A percentile compares a stretch with the other conserved stretches of the same genome.
Evolutionary conservation across 2,797 vertebrate genomes (phyloP).

Genomic region (Scolopax bukidnonensis): DNA sequence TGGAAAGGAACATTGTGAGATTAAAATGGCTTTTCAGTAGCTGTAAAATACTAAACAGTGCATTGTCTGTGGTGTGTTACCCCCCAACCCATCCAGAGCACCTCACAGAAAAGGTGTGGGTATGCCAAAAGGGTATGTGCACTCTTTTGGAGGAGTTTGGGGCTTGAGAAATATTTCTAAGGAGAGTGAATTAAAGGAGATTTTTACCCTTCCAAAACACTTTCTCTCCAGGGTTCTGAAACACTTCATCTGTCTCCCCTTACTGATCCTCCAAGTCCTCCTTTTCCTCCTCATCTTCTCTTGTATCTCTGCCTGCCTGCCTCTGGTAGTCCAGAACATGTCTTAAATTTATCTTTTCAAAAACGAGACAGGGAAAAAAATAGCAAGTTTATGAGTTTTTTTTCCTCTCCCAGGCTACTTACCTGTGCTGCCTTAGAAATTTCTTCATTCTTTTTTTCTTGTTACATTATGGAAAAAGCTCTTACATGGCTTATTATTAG

Average conservation of each 20-base stretch:
- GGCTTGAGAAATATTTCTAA: background rate
- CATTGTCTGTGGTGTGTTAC: rapidly evolving
- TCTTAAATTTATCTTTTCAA: background rate
- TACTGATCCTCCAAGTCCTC: background rate
- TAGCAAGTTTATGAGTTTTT: background rate
- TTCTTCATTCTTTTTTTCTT: background rate
- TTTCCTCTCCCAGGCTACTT: background rate
- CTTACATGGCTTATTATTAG: background rate
- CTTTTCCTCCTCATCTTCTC: background rate
- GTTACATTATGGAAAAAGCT: background rate
- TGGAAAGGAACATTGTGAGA: rapidly evolving
- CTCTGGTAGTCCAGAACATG: background rate
- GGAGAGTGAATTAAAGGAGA: background rate
- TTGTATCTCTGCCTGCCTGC: background rate
- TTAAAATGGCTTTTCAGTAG: background rate
- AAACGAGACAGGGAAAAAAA: background rate
- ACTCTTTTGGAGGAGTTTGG: background rate
- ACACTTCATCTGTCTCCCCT: background rate
- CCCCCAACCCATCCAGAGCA: background rate
- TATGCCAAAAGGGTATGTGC: rapidly evolving
- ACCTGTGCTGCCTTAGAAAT: background rate
- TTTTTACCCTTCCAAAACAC: background rate
- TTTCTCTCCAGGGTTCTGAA: background rate
- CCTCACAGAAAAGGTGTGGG: background rate
- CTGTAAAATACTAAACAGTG: background rate